These are phyloP conservation scores for Oryzias woworae DNA, from an alignment of 2,113 vertebrate genomes.

Conservation along the genomic window DNA sequence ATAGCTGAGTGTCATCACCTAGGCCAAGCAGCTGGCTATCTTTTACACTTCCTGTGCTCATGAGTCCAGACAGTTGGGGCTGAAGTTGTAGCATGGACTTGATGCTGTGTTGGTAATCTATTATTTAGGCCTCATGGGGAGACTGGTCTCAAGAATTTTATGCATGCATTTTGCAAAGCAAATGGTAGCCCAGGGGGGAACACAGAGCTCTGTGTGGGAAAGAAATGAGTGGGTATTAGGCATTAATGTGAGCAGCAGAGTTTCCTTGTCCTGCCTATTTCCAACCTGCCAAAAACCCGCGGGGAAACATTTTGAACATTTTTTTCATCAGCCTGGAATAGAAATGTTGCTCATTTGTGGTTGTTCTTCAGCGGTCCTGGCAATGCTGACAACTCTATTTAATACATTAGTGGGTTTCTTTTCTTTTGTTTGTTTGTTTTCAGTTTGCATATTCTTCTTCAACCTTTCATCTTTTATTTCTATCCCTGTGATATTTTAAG, in stretches of 20 bases:
- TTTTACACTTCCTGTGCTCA: constrained; percentile 63
- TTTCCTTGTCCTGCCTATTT: constrained; percentile 44
- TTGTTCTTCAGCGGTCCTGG: constrained; percentile 14
- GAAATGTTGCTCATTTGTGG: constrained; percentile 25
- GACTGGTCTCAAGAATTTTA: constrained; percentile 69
- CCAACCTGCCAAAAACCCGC: constrained; percentile 41
- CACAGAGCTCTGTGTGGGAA: constrained; percentile 63
- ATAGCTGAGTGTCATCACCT: constrained; percentile 56
- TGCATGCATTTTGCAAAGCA: constrained; percentile 71
- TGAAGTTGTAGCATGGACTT: constrained; percentile 58
- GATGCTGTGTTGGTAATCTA: constrained; percentile 69
- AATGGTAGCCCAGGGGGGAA: constrained; percentile 64
- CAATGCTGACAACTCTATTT: constrained; percentile 35
- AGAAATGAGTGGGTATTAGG: constrained; percentile 57
- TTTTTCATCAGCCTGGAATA: constrained; percentile 14
- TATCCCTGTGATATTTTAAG: constrained; percentile 42
- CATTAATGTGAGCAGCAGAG: constrained; percentile 49
- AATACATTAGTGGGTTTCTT: constrained; percentile 1
- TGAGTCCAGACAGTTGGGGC: constrained; percentile 67
- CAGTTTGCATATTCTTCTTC: background rate
- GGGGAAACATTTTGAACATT: constrained; percentile 26
- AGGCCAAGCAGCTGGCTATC: constrained; percentile 64
- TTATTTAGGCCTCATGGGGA: constrained; percentile 70
- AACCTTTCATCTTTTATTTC: constrained; percentile 16
- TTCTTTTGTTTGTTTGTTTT: constrained; percentile 3